Percentiles rank a stretch among this genome's conserved stretches.
Conservation (phyloP, 2,113 vertebrate genomes). For the Phoxinus phoxinus region DNA sequence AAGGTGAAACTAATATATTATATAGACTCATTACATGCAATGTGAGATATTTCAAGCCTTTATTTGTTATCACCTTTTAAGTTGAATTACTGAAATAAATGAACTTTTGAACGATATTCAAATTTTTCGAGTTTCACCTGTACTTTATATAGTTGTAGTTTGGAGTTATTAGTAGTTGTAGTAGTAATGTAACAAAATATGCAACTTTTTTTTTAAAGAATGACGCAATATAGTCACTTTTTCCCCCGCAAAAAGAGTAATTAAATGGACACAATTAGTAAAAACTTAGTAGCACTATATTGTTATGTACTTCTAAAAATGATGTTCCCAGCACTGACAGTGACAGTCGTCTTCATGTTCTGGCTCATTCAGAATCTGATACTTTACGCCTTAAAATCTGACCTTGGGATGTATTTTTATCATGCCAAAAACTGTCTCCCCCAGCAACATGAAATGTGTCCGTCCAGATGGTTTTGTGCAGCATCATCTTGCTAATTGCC, state of each 20-base stretch:
- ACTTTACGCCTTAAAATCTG: slow-evolving; percentile 75
- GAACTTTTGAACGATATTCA: no score
- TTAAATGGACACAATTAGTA: background rate
- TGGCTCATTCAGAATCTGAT: slow-evolving; percentile 72
- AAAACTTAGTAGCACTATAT: background rate
- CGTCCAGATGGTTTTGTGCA: slow-evolving; percentile 83
- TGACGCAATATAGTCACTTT: background rate
- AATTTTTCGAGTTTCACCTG: no score
- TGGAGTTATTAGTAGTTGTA: background rate
- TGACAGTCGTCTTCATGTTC: slow-evolving; percentile 52
- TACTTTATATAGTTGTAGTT: background rate
- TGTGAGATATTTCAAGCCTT: no score
- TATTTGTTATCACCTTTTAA: no score
- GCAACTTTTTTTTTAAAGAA: background rate
- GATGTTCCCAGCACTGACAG: slow-evolving; percentile 12
- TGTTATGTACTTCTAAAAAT: slow-evolving; percentile 17
- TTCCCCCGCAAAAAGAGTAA: background rate
- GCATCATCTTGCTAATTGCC: slow-evolving; percentile 83
- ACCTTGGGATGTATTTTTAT: slow-evolving; percentile 82
- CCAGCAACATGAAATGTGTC: slow-evolving; percentile 78
- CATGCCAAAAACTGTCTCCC: slow-evolving; percentile 76
- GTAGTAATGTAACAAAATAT: background rate
- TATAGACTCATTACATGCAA: no score
- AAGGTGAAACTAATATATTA: no score
- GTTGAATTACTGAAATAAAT: no score